A percentile compares a stretch with the other conserved stretches of the same genome.
Conservation (phyloP, 1,140 invertebrate genomes). For the Calliphora vicina region DNA sequence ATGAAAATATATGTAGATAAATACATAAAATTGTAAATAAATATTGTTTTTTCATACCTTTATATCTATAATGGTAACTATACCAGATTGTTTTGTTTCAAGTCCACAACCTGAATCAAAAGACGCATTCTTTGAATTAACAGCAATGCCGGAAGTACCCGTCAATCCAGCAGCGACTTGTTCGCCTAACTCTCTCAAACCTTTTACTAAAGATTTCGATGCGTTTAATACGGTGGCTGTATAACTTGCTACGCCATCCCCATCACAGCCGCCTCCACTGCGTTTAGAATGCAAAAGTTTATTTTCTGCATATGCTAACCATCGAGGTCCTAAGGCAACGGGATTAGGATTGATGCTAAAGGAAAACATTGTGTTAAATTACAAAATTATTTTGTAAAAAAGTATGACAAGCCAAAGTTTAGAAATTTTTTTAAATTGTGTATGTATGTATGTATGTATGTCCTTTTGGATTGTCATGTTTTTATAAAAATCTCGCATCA, state of each 20-base stretch:
- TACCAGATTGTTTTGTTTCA: constrained; percentile 77
- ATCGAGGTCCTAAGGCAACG: constrained; percentile 84
- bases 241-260: constrained; percentile 83
- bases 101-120: constrained; percentile 64
- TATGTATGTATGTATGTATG: too few relatives aligned
- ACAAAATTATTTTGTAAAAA: neutral
- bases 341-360: constrained; percentile 83
- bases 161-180: constrained; percentile 90
- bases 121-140: constrained; percentile 62
- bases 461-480: too few relatives aligned
- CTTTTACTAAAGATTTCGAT: constrained; percentile 89
- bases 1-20: too few relatives aligned
- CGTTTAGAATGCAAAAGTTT: constrained; percentile 81
- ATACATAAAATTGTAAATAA: too few relatives aligned
- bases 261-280: constrained; percentile 86
- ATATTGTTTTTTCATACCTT: constrained; percentile 65
- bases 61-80: constrained; percentile 89
- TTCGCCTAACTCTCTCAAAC: constrained; percentile 88
- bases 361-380: constrained; percentile 47
- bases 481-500: too few relatives aligned
- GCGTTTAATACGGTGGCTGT: constrained; percentile 95
- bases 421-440: too few relatives aligned
- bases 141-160: constrained; percentile 59
- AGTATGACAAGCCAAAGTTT: neutral
- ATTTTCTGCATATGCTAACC: constrained; percentile 85